phyloP scores from a whole-genome alignment of 2,797 vertebrate genomes.

The Eupleurogrammus muticus region DNA sequence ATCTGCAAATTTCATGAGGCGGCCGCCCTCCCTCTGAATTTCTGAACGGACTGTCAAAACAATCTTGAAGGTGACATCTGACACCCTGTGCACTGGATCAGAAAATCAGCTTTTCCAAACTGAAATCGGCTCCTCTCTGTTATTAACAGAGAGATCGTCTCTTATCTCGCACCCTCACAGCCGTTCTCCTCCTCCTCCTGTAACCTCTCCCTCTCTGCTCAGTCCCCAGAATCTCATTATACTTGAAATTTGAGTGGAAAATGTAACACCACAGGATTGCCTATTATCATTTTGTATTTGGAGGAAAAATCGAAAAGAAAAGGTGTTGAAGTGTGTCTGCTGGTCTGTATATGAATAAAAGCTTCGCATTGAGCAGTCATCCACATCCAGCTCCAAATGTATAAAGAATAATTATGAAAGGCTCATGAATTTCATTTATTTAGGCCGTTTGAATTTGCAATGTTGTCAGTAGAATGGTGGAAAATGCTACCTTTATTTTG shows the following conservation, averaged over 20 bases:
- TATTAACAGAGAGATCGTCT: conserved; percentile 43
- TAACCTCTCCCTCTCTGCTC: conserved; percentile 15
- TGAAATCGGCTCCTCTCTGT: conserved; percentile 17
- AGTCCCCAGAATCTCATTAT: conserved; percentile 42
- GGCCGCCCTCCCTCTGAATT: conserved; percentile 90
- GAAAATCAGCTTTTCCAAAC: conserved; percentile 79
- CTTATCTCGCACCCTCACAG: conserved; percentile 45
- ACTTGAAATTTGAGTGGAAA: conserved; percentile 31
- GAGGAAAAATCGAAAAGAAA: conserved; percentile 14
- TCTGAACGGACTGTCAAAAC: conserved; percentile 93
- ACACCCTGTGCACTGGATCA: conserved; percentile 89
- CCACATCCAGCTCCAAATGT: too few relatives aligned
- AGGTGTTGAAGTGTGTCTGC: not conserved
- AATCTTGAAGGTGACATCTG: conserved; percentile 88
- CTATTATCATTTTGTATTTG: conserved; percentile 26
- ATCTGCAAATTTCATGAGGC: conserved; percentile 95
- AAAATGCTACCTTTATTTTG: too few relatives aligned
- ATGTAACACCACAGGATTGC: conserved; percentile 33
- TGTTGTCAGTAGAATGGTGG: too few relatives aligned
- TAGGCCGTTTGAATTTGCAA: too few relatives aligned
- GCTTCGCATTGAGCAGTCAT: too few relatives aligned
- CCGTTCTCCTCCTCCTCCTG: conserved; percentile 7
- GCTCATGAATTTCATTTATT: too few relatives aligned
- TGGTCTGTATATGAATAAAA: not conserved
- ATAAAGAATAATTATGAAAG: too few relatives aligned